Evolutionary conservation across 2,888 invertebrate genomes (phyloP).

Genomic region (Noctua janthina): DNA sequence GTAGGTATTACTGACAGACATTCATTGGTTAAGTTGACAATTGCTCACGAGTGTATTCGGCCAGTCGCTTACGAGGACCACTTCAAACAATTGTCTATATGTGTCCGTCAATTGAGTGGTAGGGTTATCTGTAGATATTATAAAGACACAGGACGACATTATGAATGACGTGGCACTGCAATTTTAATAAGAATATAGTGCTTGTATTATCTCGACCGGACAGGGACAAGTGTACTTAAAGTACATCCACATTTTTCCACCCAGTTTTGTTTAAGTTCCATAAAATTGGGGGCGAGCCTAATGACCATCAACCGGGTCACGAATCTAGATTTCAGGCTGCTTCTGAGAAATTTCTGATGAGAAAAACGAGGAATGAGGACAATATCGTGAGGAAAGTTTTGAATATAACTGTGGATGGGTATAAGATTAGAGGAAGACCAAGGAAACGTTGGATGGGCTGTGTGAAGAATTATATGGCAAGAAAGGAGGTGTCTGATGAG

Average conservation of each 20-base stretch:
- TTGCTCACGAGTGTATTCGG: constrained; percentile 53
- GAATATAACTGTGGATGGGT: too few relatives aligned
- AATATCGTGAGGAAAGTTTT: too few relatives aligned
- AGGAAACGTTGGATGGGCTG: too few relatives aligned
- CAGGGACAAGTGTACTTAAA: background rate
- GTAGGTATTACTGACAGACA: background rate
- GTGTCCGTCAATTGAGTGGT: constrained; percentile 25
- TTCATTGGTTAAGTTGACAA: constrained; percentile 47
- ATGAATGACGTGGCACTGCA: background rate
- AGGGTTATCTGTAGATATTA: background rate
- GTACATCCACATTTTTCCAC: background rate
- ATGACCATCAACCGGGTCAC: background rate
- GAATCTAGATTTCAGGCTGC: background rate
- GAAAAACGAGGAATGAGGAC: too few relatives aligned
- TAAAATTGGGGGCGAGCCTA: background rate
- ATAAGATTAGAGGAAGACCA: too few relatives aligned
- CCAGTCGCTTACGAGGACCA: constrained; percentile 43
- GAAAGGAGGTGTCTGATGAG: too few relatives aligned
- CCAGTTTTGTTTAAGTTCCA: background rate
- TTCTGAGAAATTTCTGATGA: background rate
- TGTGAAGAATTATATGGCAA: too few relatives aligned
- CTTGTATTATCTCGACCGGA: background rate
- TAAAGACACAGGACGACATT: background rate
- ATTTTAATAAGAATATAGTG: background rate
- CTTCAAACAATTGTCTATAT: constrained; percentile 45